Percentiles rank a stretch among this genome's conserved stretches.
Evolutionary conservation across 2,888 invertebrate species (phyloP).

Genomic region (Nebria brevicollis): DNA sequence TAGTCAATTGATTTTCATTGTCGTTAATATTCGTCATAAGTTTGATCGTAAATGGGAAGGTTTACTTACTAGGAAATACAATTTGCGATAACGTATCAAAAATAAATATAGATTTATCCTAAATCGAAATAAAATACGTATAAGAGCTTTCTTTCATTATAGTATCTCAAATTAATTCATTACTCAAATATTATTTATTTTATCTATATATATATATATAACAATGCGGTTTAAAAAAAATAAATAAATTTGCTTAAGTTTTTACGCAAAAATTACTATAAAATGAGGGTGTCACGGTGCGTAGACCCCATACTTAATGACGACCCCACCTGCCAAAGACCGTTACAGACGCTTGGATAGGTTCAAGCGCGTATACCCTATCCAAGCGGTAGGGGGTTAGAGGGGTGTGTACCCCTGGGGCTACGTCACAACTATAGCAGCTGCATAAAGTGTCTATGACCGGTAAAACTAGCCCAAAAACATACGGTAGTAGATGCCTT

Average conservation of each 20-base stretch:
- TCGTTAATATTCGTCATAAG: too few species aligned
- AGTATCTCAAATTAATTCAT: background rate
- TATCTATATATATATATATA: too few species aligned
- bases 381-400: background rate
- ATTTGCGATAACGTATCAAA: background rate
- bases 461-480: background rate
- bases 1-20: too few species aligned
- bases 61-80: too few species aligned
- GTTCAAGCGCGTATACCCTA: background rate
- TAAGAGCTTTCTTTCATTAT: background rate
- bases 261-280: too few species aligned
- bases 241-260: too few species aligned
- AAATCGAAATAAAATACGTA: background rate
- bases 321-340: background rate
- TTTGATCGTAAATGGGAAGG: too few species aligned
- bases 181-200: too few species aligned
- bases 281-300: too few species aligned
- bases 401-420: background rate
- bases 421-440: slow-evolving; percentile 12
- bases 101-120: background rate
- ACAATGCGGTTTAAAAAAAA: too few species aligned
- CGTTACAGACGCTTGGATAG: background rate
- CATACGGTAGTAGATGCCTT: background rate
- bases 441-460: slow-evolving; percentile 3
- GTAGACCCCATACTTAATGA: background rate